These are phyloP conservation scores for Melanocharis versteri DNA, from an alignment of 2,113 vertebrate genomes.

Conservation along the genomic window DNA sequence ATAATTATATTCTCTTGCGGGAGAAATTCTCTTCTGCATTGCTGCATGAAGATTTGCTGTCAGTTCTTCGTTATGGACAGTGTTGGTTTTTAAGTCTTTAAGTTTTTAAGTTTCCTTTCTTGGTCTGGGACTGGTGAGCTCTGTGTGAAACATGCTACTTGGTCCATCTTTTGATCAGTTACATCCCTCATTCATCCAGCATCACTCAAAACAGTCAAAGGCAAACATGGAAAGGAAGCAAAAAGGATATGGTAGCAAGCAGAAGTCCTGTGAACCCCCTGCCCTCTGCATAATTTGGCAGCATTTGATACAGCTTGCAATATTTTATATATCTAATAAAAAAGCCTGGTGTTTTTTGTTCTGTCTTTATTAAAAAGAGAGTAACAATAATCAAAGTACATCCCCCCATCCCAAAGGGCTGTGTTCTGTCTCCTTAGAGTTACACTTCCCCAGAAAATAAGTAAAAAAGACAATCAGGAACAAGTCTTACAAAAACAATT, in stretches of 20 bases:
- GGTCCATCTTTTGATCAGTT: constrained; percentile 86
- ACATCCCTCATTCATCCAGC: constrained; percentile 69
- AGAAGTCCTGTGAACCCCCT: neutral
- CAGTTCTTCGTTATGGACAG: constrained; percentile 73
- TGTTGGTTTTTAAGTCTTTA: constrained; percentile 70
- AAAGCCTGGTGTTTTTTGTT: neutral
- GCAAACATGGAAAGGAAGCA: neutral
- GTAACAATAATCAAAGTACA: neutral
- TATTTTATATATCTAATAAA: neutral
- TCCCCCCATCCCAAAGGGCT: neutral
- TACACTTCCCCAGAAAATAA: neutral
- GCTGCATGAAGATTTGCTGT: constrained; percentile 85
- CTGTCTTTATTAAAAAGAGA: neutral
- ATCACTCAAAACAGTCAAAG: constrained; percentile 84
- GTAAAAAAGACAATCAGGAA: neutral
- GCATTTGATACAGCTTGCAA: neutral
- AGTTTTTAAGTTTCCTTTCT: constrained; percentile 82
- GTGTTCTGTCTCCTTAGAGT: neutral
- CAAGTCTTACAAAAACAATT: neutral
- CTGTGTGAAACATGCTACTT: constrained; percentile 81
- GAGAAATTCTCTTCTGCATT: constrained; percentile 68
- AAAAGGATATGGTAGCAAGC: neutral
- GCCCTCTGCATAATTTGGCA: neutral
- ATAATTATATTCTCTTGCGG: constrained; percentile 33
- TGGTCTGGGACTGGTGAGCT: constrained; percentile 76